Base-by-base conservation (phyloP, 1,140 invertebrate genomes). In the Halictus rubicundus region DNA sequence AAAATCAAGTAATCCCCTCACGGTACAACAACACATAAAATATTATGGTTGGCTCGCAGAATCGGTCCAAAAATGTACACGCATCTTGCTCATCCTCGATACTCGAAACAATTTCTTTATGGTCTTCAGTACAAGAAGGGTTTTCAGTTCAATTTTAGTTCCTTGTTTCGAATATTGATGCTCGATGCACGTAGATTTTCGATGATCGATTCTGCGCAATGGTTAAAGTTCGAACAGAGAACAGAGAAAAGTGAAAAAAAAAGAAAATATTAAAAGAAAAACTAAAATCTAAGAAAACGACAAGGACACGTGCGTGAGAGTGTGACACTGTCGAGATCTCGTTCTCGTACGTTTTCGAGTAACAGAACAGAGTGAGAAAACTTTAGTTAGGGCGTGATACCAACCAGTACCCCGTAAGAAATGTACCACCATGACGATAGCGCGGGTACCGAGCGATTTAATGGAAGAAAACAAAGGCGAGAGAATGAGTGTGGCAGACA, bases 1-100 rank as follows among this genome's bases (percentile, higher is more conserved):
- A 90, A 90, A 92, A 91, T 92, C 88, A 91, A 93, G 89, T 92
- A 89, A 90, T 88, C 89, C 87, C 89, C 87, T 90, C 23, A 52
- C 46, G 81, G 81, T 88, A 90, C 78, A 84, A 87, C 66, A 88
- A 79, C 64, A 81, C 66, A 63, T 69, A 61, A 21, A 81, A 84
- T 52, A 64, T 46, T 82, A 52, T 19, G 16, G 14, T 19, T 21
- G 5, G 42, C 42, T 2, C 12, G 9, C 10, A 46, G 9, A 12
- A 46, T 46, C 10, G 42, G 42, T 2, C 10, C 10, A 12, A 46
- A 46, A 46, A 14, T 14, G 1, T 1, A 12, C 12, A 1, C 39
- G 39, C 39, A 42, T 9, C 7, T 42, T 8, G 7, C 39, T 0
- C 7, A 42, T 0, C 37, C 39, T 42, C 39, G 39, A 42, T 9